Evolutionary conservation across 2,797 vertebrate genomes (phyloP).

Genomic region (Rhodeus uyekii): DNA sequence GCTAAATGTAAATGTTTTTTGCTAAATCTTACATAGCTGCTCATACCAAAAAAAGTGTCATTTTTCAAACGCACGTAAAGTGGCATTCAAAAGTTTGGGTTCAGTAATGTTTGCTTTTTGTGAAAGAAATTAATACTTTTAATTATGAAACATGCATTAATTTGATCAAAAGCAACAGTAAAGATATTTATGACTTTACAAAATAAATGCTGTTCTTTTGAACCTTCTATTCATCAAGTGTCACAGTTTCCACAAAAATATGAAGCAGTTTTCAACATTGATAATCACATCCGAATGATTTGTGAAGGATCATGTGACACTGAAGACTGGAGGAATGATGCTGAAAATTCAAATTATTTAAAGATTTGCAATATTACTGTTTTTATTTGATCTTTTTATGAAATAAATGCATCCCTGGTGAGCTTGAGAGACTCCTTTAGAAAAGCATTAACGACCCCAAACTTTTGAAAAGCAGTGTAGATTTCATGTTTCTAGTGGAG

Average conservation of each 20-base stretch:
- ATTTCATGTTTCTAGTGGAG: neutral
- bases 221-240: neutral
- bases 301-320: neutral
- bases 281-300: too few species aligned
- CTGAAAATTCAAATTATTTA: neutral
- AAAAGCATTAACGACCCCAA: neutral
- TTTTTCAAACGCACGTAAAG: neutral
- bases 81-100: neutral
- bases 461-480: neutral
- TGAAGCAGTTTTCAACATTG: too few species aligned
- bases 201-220: neutral
- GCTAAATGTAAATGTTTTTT: neutral
- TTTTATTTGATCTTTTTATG: neutral
- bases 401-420: neutral
- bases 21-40: neutral
- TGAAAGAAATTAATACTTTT: neutral
- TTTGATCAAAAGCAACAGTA: neutral
- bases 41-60: neutral
- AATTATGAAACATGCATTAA: neutral
- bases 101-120: neutral
- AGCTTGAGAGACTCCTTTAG: neutral
- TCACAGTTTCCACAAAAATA: too few species aligned
- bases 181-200: neutral
- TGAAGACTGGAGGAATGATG: neutral
- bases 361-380: neutral